Evolutionary conservation across 92 coral and sea anemone species (phyloP).

Genomic region (Paramuricea clavata): DNA sequence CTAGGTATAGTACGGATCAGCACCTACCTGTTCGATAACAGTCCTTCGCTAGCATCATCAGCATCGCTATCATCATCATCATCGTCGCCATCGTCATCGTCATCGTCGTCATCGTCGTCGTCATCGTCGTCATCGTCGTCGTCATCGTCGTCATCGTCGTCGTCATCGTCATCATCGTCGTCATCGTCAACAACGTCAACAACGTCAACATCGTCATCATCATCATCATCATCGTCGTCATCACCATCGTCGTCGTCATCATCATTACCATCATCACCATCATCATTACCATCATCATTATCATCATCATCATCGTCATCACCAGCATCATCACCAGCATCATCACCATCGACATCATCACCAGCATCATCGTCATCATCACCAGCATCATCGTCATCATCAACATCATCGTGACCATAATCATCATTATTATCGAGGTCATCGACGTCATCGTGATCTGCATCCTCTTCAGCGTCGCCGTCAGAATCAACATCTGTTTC

Average conservation of each 20-base stretch:
- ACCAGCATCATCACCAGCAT: neutral
- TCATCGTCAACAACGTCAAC: neutral
- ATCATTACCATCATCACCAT: neutral
- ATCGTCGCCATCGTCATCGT: neutral
- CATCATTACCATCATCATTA: neutral
- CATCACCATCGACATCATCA: neutral
- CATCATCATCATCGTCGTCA: neutral
- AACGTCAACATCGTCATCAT: neutral
- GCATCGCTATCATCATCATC: neutral
- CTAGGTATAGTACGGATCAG: too few species aligned
- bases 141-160: conserved; percentile 2
- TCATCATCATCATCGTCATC: neutral
- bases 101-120: conserved; percentile 14
- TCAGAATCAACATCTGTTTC: too few species aligned
- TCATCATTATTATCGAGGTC: too few species aligned
- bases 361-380: too few species aligned
- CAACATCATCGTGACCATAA: too few species aligned
- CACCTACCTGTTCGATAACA: neutral
- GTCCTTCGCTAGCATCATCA: neutral
- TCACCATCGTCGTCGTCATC: neutral
- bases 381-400: too few species aligned
- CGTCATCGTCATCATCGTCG: neutral
- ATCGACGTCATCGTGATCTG: too few species aligned
- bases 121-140: conserved; percentile 4
- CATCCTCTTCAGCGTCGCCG: too few species aligned